Conservation (phyloP, 2,113 vertebrate genomes). For the Cygnus atratus region DNA sequence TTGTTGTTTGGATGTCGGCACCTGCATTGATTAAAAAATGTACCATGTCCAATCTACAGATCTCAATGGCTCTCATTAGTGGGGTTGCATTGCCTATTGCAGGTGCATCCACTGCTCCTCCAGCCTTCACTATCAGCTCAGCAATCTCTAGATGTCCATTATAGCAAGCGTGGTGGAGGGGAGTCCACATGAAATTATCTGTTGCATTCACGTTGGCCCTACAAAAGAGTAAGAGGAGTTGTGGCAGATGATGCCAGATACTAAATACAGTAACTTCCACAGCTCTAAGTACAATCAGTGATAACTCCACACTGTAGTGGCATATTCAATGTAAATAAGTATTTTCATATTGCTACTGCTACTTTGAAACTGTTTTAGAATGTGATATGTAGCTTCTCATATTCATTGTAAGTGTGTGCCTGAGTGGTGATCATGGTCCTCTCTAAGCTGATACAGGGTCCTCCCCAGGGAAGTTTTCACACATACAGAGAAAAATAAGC, state of each 20-base stretch:
- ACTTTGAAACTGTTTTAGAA: background rate
- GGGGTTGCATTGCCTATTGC: conserved; percentile 86
- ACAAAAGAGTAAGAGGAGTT: background rate
- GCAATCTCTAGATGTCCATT: conserved; percentile 84
- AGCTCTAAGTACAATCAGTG: background rate
- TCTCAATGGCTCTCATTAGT: conserved; percentile 90
- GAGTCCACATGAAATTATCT: conserved; percentile 94
- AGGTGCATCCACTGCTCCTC: conserved; percentile 80
- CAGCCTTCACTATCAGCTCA: conserved; percentile 82
- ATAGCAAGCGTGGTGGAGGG: conserved; percentile 92
- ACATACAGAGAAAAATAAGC: background rate
- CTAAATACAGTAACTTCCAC: background rate
- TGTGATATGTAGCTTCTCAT: background rate
- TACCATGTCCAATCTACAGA: conserved; percentile 82
- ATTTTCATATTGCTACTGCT: background rate
- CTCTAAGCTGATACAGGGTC: background rate
- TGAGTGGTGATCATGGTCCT: background rate
- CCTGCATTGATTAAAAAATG: conserved; percentile 85
- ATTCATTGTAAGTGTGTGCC: background rate
- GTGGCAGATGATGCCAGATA: background rate
- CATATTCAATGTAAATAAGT: background rate
- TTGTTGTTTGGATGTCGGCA: conserved; percentile 79
- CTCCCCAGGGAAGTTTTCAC: background rate
- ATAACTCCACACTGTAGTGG: background rate
- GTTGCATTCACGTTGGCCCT: conserved; percentile 84